Base-by-base conservation (phyloP, 1,140 invertebrate species). In the Tetranychus urticae region DNA sequence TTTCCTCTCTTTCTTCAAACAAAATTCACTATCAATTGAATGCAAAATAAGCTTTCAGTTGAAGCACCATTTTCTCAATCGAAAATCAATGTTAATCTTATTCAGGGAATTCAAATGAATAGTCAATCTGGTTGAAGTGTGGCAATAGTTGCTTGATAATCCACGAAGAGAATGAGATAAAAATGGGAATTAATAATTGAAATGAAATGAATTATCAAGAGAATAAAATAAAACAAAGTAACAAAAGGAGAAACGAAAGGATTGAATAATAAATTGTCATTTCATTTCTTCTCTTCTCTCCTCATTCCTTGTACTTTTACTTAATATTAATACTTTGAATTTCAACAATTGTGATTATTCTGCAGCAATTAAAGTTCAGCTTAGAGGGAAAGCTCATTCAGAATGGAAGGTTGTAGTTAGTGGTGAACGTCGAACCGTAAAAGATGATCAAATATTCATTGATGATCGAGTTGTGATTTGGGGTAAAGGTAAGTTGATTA, bases 321-420 rank as follows among this genome's bases (percentile, higher is more conserved):
- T 58, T n/a, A 14, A 12, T 47, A 12, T 47, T n/a, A 14, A 3
- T 47, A 47, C 42, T 62, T 34, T 45, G 5, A 7, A 37, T 61
- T 34, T 31, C 47, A 34, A 39, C 67, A 47, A 57, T 58, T 68
- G 65, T 62, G 62, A 68, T 61, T 64, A 62, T 65, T 73, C 76
- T 64, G 0, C 69, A 86, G 85, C 82, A 23, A 82, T 88, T 65
- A 75, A 83, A 52, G 79, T 86, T 14, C 75, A 82, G 14, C 71
- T 87, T 39, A 72, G 84, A 58, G 84, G 85, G 3, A 84, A 84
- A 70, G 84, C 82, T 2, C 83, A 86, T 65, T 82, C 81, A 0
- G 84, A 87, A 72, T 85, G 84, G 83, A 86, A 86, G 73, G 81
- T 86, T 59, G 75, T 83, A 60, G 78, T 85, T 52, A 82, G 81